Evolutionary conservation across 1,140 invertebrate species (phyloP).

Genomic region (Homalodisca vitripennis): DNA sequence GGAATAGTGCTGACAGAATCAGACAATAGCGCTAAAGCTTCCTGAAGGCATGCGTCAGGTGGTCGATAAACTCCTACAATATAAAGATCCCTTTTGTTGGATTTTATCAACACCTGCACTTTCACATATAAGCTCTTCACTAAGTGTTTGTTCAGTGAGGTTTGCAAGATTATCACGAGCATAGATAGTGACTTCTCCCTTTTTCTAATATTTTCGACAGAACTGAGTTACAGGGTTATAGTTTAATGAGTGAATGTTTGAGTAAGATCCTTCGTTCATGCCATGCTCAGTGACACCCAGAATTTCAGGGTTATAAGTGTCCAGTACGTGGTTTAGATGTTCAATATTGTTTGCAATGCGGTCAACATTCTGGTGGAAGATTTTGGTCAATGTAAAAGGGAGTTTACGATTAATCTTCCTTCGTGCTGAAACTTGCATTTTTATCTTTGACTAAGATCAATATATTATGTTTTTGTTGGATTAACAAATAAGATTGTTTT

Average conservation of each 20-base stretch:
- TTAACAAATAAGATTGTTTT: neutral
- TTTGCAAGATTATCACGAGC: neutral
- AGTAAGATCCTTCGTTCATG: neutral
- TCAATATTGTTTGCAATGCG: neutral
- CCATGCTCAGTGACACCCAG: neutral
- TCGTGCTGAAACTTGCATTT: neutral
- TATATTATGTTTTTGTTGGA: neutral
- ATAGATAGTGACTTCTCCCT: neutral
- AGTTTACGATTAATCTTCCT: neutral
- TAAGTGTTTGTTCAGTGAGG: neutral
- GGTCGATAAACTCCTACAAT: neutral
- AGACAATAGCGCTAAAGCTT: neutral
- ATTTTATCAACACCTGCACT: neutral
- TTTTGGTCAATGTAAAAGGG: neutral
- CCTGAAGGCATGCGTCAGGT: neutral
- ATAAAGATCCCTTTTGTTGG: neutral
- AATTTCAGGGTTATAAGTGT: neutral
- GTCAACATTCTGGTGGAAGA: neutral
- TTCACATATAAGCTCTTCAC: neutral
- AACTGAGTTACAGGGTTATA: neutral
- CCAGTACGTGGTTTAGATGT: neutral
- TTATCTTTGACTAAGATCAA: neutral
- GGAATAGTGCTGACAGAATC: neutral
- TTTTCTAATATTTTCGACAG: neutral
- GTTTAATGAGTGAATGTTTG: neutral